phyloP scores from a whole-genome alignment of 2,888 invertebrate genomes.

The Autographa pulchrina region DNA sequence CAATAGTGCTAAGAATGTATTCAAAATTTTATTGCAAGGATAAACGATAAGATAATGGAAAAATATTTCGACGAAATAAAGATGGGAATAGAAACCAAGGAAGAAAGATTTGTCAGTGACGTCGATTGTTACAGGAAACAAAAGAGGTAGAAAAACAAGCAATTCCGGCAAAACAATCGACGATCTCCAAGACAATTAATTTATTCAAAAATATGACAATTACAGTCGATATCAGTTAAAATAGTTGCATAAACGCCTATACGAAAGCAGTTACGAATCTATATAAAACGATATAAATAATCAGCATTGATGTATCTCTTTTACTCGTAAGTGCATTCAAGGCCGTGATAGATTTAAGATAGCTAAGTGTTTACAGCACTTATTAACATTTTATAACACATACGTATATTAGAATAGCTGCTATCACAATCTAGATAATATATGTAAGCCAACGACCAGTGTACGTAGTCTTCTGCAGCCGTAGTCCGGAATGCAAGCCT shows the following conservation, averaged over 20 bases:
- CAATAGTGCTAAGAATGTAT: constrained; percentile 74
- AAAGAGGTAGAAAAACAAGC: not conserved
- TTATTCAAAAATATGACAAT: not conserved
- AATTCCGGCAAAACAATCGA: not conserved
- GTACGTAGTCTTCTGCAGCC: constrained; percentile 51
- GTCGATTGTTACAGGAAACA: constrained; percentile 31
- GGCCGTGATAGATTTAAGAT: constrained; percentile 85
- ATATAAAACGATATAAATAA: constrained; percentile 57
- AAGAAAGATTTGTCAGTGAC: constrained; percentile 21
- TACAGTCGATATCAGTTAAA: constrained; percentile 39
- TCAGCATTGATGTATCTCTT: constrained; percentile 65
- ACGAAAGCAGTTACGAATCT: constrained; percentile 54
- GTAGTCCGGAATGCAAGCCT: constrained; percentile 49
- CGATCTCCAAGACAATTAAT: not conserved
- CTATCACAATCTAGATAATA: constrained; percentile 66
- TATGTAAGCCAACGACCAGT: constrained; percentile 59
- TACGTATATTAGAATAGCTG: constrained; percentile 71
- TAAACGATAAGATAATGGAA: constrained; percentile 6
- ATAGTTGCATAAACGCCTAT: constrained; percentile 61
- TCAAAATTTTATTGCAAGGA: constrained; percentile 41
- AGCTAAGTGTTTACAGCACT: constrained; percentile 78
- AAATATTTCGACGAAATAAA: constrained; percentile 18
- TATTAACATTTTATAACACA: constrained; percentile 75
- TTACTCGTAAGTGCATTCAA: constrained; percentile 72
- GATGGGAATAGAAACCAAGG: constrained; percentile 15